Evolutionary conservation across 2,113 vertebrate species (phyloP).

Genomic region (Cebidichthys violaceus): DNA sequence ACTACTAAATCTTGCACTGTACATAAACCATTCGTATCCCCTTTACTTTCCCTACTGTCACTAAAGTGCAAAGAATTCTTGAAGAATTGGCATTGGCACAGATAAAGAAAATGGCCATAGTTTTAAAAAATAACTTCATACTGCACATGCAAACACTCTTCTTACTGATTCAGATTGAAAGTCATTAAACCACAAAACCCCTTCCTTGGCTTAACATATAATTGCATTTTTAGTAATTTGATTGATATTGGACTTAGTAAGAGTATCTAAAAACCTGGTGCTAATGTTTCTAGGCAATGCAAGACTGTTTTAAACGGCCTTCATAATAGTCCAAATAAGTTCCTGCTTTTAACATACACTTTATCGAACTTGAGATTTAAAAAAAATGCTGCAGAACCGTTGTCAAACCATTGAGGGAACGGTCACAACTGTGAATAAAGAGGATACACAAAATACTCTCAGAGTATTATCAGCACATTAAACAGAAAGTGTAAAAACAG

Average conservation of each 20-base stretch:
- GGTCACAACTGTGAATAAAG: constrained; percentile 40
- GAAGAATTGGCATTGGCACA: constrained; percentile 47
- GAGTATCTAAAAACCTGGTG: constrained; percentile 8
- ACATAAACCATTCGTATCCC: constrained; percentile 30
- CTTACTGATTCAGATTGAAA: constrained; percentile 18
- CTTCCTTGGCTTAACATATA: constrained; percentile 28
- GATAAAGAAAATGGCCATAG: constrained; percentile 7
- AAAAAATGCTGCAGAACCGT: constrained; percentile 13
- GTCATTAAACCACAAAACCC: constrained; percentile 3
- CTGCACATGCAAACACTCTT: constrained; percentile 55
- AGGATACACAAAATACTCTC: constrained; percentile 50
- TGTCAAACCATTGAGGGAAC: constrained; percentile 25
- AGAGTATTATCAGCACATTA: constrained; percentile 51
- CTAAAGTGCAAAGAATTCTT: constrained; percentile 77
- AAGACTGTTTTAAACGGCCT: constrained; percentile 28
- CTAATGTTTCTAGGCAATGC: constrained; percentile 19
- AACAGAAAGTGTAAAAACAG: constrained; percentile 49
- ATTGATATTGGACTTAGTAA: constrained; percentile 42
- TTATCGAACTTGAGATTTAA: constrained; percentile 27
- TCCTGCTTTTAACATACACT: constrained; percentile 30
- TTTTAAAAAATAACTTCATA: constrained; percentile 41
- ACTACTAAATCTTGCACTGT: constrained; percentile 17
- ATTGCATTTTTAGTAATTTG: constrained; percentile 18
- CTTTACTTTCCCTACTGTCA: constrained; percentile 33
- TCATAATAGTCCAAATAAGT: constrained; percentile 30